Conservation (phyloP, 2,888 invertebrate genomes). For the Pollenia amentaria region DNA sequence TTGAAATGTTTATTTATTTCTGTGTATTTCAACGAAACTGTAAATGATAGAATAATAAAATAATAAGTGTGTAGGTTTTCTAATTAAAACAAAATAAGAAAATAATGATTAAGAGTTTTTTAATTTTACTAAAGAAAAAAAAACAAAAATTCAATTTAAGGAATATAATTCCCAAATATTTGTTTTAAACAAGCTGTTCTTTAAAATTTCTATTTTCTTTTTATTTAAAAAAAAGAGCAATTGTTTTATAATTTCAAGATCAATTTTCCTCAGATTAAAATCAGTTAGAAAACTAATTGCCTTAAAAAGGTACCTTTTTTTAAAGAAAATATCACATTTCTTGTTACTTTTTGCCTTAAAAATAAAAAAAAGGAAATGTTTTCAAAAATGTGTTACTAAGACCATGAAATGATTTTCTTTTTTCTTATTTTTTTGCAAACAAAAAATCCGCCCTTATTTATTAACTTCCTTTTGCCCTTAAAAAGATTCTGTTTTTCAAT, state of each 20-base stretch:
- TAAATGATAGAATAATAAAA: conserved; percentile 12
- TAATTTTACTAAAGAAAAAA: conserved; percentile 2
- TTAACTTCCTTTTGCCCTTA: background rate
- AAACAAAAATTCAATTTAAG: background rate
- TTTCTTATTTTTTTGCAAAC: conserved; percentile 7
- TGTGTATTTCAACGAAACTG: conserved; percentile 31
- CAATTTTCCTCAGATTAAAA: conserved; percentile 62
- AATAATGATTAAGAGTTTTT: conserved; percentile 63
- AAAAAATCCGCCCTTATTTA: conserved; percentile 44
- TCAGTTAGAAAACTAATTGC: conserved; percentile 56
- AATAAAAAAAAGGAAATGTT: conserved; percentile 47
- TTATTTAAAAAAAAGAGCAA: conserved; percentile 54
- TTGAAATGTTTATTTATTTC: conserved; percentile 70
- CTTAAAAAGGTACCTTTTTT: conserved; percentile 27
- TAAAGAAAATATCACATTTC: conserved; percentile 66
- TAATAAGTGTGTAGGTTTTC: conserved; percentile 63
- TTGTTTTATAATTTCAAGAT: conserved; percentile 49
- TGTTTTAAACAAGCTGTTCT: conserved; percentile 40
- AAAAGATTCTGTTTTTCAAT: conserved; percentile 65
- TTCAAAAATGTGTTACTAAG: conserved; percentile 44
- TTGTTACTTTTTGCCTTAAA: background rate
- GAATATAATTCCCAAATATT: background rate
- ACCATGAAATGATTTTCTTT: conserved; percentile 40
- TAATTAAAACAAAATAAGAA: conserved; percentile 69
- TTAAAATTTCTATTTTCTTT: background rate